Evolutionary conservation across 2,888 invertebrate species (phyloP), one percentile per base, ranked within the genome.

Genomic region (Lomographa bimaculata): DNA sequence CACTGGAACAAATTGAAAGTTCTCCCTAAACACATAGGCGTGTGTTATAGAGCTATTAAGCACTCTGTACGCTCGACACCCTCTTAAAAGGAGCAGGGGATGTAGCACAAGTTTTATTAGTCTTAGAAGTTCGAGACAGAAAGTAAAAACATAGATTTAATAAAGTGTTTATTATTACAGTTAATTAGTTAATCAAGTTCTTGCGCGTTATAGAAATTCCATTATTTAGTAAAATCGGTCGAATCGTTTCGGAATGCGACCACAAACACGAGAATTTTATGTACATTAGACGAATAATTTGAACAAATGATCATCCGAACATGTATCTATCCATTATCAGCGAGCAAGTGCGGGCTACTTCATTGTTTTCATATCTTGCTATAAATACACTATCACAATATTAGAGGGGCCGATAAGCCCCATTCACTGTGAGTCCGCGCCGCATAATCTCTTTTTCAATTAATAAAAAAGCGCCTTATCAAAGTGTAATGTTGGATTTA

Each of bases 1-100:
- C 79, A 77, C 80, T 76, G 69, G 53, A 79, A 78, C 82, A 83
- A 86, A 86, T 85, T 85, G 76, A 74, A 69, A 73, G 69, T 68
- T 71, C 75, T 49, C 76, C 75, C 72, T 55, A 56, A 61, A 67
- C 75, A 75, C 60, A 65, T 63, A 72, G 73, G 72, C 61, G 70
- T 79, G 68, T 68, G 83, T 85, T 80, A 79, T 69, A 77, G 77
- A 59, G 64, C 79, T 70, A 83, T 85, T 83, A 82, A 71, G 55
- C 59, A 46, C 64, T n/a, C 14, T 14, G 3, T 2, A 14, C 14
- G 4, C 3, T 74, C 65, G 36, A 64, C 60, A 68, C 64, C 63
- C 71, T 54, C 50, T 54, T 42, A 55, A 55, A 49, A 44, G 26
- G 6, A 30, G 25, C 37, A 21, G 27, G 32, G 46, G 42, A 32